phyloP scores from a whole-genome alignment of 2,113 vertebrate genomes.

The Salminus brasiliensis region DNA sequence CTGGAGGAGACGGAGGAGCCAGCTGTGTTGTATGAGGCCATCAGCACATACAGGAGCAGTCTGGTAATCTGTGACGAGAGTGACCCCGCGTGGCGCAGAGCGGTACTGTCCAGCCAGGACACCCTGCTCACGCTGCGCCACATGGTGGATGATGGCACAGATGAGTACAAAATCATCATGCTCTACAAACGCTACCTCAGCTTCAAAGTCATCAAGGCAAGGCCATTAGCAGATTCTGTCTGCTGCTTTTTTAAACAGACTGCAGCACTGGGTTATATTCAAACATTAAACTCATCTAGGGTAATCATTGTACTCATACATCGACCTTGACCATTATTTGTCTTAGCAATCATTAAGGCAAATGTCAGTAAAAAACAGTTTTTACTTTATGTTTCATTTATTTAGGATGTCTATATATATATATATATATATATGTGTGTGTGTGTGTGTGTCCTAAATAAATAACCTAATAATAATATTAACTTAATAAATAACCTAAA shows the following conservation, averaged over 20 bases:
- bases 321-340: no score
- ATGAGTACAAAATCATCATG: slow-evolving; percentile 99
- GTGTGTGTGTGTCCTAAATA: no score
- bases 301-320: no score
- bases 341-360: no score
- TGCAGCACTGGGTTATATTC: not conserved
- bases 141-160: slow-evolving; percentile 91
- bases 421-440: no score
- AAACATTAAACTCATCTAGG: no score
- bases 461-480: no score
- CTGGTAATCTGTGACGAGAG: slow-evolving; percentile 96
- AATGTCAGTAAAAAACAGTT: no score
- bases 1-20: slow-evolving; percentile 96
- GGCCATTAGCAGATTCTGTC: not conserved
- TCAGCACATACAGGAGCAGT: slow-evolving; percentile 87
- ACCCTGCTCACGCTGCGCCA: slow-evolving; percentile 94
- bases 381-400: no score
- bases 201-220: slow-evolving; percentile 98
- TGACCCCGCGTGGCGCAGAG: slow-evolving; percentile 92
- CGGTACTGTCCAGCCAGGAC: slow-evolving; percentile 89
- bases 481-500: no score
- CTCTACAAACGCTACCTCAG: slow-evolving; percentile 93
- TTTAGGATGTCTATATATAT: no score
- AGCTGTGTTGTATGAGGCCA: slow-evolving; percentile 86
- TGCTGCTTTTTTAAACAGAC: not conserved